Base-by-base conservation (phyloP, 92 coral and sea anemone species). In the Phenganax stokvisi region DNA sequence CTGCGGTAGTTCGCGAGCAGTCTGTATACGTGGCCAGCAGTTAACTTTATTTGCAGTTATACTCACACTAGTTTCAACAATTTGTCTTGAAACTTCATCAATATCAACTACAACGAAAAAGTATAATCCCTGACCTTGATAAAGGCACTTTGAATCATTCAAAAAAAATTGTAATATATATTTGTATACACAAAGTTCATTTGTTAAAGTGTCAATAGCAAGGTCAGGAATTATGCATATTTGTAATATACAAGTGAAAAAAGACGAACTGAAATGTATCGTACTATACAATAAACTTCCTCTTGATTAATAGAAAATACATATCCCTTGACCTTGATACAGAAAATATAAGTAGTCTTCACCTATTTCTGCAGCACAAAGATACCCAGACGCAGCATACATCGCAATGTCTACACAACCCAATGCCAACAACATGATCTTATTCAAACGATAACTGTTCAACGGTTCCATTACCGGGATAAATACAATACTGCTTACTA, bases 381-480 rank as follows among this genome's bases (percentile, higher is more conserved):
- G 89, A 71, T 84, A 85, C 28, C 99, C 99, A 15, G 97, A 87
- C 17, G 97, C 99, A 76, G 92, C 81, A 60, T 88, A 89, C 80
- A 96, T 84, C 12, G 96, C 99, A 15, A 92, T 86, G 62, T 96
- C 90, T 56, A 96, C 81, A 56, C 96, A 89, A 37, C 88, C 84
- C 80, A 96, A 81, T 47, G 96, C 97, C 86, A 96, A 78, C 64
- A 92, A 75, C 70, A 89, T 85, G 68, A 96, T 85, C 76, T 96
- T 89, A 83, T 96, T 86, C 56, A 96, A 77, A 47, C 99, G 93
- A 58, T 77, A 84, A 74, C 86, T 85, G 12, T 92, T 82, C 47
- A 96, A 81, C 0, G 99, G 99, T 75, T 96, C 99, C 59, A 96
- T 88, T 16, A 96, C 88, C 5, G 99, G 99, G 77, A 96, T 85